Conservation (phyloP, 1,140 invertebrate species). For the Nomia melanderi region DNA sequence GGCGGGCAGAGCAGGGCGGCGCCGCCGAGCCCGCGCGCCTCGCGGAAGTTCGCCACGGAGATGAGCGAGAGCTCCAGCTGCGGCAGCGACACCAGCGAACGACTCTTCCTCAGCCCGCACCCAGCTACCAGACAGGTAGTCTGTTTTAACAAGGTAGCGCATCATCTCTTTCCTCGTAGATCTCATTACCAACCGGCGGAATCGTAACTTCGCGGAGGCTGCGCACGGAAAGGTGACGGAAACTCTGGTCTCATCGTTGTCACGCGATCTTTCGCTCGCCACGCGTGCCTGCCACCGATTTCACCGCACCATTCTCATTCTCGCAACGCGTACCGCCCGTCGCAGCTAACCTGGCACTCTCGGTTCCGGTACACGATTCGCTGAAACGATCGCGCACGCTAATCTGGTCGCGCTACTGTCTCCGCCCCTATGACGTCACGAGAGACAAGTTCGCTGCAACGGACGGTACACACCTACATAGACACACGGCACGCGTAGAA, state of each 20-base stretch:
- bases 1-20: conserved; percentile 84
- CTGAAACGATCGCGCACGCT: no score
- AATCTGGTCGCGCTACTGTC: no score
- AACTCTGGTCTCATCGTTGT: background rate
- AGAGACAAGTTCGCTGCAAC: no score
- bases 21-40: conserved; percentile 87
- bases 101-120: conserved; percentile 83
- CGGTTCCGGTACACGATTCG: no score
- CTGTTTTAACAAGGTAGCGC: conserved; percentile 80
- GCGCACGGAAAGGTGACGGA: background rate
- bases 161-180: conserved; percentile 68
- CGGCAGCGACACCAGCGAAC: conserved; percentile 90
- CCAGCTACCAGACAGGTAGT: conserved; percentile 83
- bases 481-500: background rate
- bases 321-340: no score
- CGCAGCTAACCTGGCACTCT: no score
- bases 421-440: no score
- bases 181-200: background rate
- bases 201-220: conserved; percentile 5
- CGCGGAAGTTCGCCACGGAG: conserved; percentile 85
- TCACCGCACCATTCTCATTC: no score
- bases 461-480: background rate
- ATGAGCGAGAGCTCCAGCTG: conserved; percentile 91
- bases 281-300: no score
- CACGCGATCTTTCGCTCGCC: no score